Conservation (phyloP, 2,113 vertebrate species). For the Hoplias malabaricus region DNA sequence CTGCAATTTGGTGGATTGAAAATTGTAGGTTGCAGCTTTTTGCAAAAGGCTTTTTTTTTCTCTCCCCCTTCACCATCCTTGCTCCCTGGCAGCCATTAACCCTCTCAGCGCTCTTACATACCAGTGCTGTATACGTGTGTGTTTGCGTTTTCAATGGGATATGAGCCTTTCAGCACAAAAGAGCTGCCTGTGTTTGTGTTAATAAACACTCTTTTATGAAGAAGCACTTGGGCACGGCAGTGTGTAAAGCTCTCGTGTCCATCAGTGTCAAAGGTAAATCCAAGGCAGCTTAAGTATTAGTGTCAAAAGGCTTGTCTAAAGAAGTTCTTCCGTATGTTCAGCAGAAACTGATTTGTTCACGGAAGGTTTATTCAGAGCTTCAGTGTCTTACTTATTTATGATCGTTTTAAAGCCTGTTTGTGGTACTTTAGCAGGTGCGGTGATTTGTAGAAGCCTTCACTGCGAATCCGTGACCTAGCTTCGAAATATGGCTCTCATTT, state of each 20-base stretch:
- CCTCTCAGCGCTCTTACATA: not conserved
- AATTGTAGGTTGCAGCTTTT: slow-evolving; percentile 42
- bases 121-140: not conserved
- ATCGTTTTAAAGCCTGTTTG: too few relatives aligned
- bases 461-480: too few relatives aligned
- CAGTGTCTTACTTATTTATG: not conserved
- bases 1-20: slow-evolving; percentile 44
- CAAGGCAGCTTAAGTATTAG: not conserved
- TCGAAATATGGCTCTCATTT: too few relatives aligned
- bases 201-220: too few relatives aligned
- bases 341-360: slow-evolving; percentile 1
- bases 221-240: too few relatives aligned
- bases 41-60: not conserved
- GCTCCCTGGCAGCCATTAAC: slow-evolving; percentile 23
- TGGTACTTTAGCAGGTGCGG: too few relatives aligned
- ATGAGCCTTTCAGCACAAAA: not conserved
- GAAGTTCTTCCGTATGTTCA: not conserved
- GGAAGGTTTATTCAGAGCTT: slow-evolving; percentile 2
- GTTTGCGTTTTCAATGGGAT: not conserved
- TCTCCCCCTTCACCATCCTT: not conserved
- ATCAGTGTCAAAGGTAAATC: not conserved
- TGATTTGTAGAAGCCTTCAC: too few relatives aligned
- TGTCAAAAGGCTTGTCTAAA: not conserved
- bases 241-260: too few relatives aligned
- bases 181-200: not conserved